These are phyloP conservation scores for Sarcoramphus papa DNA, from an alignment of 2,797 vertebrate species.

Conservation along the genomic window DNA sequence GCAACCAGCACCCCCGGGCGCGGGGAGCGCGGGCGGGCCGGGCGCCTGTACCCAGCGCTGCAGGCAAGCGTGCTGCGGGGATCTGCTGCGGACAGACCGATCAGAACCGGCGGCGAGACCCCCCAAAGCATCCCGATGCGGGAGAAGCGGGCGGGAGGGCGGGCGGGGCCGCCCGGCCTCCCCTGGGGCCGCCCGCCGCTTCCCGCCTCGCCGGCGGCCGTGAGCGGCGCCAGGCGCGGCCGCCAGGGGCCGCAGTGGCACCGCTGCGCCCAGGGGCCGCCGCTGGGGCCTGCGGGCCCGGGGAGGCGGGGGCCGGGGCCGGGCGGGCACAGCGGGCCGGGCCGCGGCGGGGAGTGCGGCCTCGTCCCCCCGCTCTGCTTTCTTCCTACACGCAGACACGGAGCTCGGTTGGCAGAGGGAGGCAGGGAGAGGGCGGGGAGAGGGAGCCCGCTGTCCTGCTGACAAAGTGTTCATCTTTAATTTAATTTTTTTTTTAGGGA, in stretches of 20 bases:
- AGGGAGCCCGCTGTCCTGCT: background rate
- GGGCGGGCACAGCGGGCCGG: background rate
- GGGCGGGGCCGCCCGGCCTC: too few relatives aligned
- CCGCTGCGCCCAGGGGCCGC: background rate
- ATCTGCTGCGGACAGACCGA: background rate
- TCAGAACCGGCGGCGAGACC: too few relatives aligned
- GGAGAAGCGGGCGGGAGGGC: too few relatives aligned
- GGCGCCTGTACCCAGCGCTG: background rate
- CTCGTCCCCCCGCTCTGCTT: too few relatives aligned
- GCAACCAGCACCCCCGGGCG: fast-evolving
- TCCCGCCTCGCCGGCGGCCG: background rate
- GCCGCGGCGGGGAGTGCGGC: background rate
- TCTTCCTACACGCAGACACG: too few relatives aligned
- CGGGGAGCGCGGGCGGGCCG: fast-evolving
- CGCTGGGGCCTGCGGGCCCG: too few relatives aligned
- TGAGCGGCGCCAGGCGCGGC: background rate
- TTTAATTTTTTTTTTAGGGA: background rate
- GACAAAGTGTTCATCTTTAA: too few relatives aligned
- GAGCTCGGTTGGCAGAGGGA: background rate
- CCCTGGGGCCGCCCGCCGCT: too few relatives aligned
- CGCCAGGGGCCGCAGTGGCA: background rate
- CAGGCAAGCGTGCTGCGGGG: background rate
- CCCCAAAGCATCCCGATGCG: background rate
- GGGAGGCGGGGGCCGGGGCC: too few relatives aligned
- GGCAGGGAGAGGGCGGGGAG: too few relatives aligned